phyloP scores from a whole-genome alignment of 2,113 vertebrate genomes.

The Plestiodon gilberti region DNA sequence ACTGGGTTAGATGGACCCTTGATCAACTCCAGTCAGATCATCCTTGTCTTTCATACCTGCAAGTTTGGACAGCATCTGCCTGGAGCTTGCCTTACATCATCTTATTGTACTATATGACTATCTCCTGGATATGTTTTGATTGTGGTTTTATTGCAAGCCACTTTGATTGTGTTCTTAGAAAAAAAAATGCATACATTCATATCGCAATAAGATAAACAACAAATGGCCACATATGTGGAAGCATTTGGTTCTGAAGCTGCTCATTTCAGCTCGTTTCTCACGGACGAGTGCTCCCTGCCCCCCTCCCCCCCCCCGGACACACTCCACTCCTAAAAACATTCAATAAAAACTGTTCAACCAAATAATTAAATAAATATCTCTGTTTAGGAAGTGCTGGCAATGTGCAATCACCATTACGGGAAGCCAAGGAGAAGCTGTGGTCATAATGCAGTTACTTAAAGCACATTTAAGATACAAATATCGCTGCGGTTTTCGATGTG shows the following conservation, averaged over 20 bases:
- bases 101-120: background rate
- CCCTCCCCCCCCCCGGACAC: background rate
- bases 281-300: slow-evolving; percentile 3
- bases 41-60: background rate
- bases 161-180: background rate
- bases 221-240: background rate
- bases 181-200: no score
- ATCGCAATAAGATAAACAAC: background rate
- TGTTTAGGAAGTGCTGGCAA: slow-evolving; percentile 92
- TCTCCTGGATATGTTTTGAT: background rate
- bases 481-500: slow-evolving; percentile 85
- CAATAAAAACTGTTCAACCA: slow-evolving; percentile 67
- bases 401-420: slow-evolving; percentile 91
- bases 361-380: slow-evolving; percentile 82
- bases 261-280: no score
- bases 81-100: background rate
- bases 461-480: slow-evolving; percentile 87
- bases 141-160: background rate
- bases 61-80: no score
- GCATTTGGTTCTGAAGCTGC: slow-evolving; percentile 31
- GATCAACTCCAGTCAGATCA: background rate
- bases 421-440: slow-evolving; percentile 84
- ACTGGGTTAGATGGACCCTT: background rate
- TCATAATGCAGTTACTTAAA: slow-evolving; percentile 93
- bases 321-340: slow-evolving; percentile 50